Percentiles rank a stretch among this genome's conserved stretches.
Conservation (phyloP, 2,888 invertebrate genomes). For the Eupithecia dodoneata region DNA sequence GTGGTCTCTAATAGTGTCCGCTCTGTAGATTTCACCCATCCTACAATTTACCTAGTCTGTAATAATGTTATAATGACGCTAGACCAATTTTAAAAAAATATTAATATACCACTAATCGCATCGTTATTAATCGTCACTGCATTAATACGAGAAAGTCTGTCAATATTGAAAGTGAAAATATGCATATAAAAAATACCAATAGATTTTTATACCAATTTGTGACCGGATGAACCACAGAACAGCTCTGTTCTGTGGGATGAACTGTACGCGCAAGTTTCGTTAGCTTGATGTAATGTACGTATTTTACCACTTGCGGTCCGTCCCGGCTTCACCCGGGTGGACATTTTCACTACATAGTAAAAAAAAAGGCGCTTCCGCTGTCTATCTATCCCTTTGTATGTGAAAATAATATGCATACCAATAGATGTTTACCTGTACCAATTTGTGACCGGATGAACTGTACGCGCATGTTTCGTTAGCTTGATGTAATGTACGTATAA, state of each 20-base stretch:
- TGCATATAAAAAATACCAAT: conserved; percentile 34
- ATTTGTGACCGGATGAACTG: no score
- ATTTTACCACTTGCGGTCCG: no score
- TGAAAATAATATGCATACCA: no score
- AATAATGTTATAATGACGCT: not conserved
- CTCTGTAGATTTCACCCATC: not conserved
- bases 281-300: conserved; percentile 51
- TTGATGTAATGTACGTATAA: conserved; percentile 53
- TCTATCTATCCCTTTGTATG: no score
- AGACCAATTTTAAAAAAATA: not conserved
- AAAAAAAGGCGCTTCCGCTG: no score
- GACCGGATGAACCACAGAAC: no score
- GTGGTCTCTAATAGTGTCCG: no score
- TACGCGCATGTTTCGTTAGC: conserved; percentile 44
- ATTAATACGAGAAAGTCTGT: conserved; percentile 35
- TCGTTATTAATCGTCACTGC: conserved; percentile 20
- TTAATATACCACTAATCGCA: not conserved
- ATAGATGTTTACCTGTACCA: no score
- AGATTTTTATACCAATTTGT: conserved; percentile 33
- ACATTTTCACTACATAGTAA: no score
- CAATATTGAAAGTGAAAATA: conserved; percentile 38
- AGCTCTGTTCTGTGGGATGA: no score
- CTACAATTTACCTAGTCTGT: not conserved
- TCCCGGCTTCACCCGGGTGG: no score
- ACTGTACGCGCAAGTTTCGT: conserved; percentile 41